A percentile compares a stretch with the other conserved stretches of the same genome.
phyloP scores from a whole-genome alignment of 2,888 invertebrate genomes.

The Darwinula stevensoni region DNA sequence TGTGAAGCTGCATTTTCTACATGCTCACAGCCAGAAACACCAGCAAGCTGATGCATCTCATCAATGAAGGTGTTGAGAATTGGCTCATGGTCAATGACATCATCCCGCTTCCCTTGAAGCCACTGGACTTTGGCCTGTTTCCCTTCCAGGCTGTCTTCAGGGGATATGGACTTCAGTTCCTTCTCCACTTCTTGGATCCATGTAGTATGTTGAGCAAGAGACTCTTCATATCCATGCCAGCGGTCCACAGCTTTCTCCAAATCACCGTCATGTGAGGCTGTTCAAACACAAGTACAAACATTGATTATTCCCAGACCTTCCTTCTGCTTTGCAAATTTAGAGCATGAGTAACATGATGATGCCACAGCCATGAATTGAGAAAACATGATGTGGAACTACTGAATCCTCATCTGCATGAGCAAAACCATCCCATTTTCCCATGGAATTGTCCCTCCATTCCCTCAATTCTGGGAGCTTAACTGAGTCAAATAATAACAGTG shows the following conservation, averaged over 20 bases:
- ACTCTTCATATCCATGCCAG: slow-evolving; percentile 63
- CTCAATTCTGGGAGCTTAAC: too few relatives aligned
- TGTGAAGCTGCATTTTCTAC: too few relatives aligned
- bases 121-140: slow-evolving; percentile 41
- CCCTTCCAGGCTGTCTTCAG: slow-evolving; percentile 46
- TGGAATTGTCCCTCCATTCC: too few relatives aligned
- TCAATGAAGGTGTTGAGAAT: slow-evolving; percentile 66
- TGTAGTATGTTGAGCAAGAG: slow-evolving; percentile 42
- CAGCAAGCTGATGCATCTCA: slow-evolving; percentile 44
- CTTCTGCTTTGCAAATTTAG: too few relatives aligned
- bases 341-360: too few relatives aligned
- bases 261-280: slow-evolving; percentile 37
- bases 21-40: slow-evolving; percentile 9
- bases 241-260: slow-evolving; percentile 40
- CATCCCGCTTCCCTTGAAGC: slow-evolving; percentile 39
- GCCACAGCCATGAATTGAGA: too few relatives aligned
- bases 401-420: too few relatives aligned
- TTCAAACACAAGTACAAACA: too few relatives aligned
- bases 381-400: too few relatives aligned
- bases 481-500: too few relatives aligned
- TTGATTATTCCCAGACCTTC: too few relatives aligned
- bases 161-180: slow-evolving; percentile 52
- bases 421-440: too few relatives aligned
- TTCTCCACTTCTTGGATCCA: slow-evolving; percentile 65
- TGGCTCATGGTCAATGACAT: slow-evolving; percentile 45